Base-by-base conservation (phyloP, 2,797 vertebrate genomes). In the Acrocephalus scirpaceus region DNA sequence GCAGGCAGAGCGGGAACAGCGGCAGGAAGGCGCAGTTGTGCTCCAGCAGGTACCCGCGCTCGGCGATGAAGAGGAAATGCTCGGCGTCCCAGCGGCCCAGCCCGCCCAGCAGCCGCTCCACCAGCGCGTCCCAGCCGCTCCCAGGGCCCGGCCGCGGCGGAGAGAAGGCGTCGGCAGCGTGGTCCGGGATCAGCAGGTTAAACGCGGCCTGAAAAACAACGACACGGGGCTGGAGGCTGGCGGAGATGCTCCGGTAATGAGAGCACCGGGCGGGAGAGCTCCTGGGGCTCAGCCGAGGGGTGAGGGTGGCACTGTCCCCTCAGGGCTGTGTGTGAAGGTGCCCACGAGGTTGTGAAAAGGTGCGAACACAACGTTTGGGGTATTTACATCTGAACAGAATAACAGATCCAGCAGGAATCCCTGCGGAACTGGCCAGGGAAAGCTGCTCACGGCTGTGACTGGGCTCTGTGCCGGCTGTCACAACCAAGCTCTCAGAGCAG, bases 1-100 rank as follows among this genome's bases (percentile, higher is more conserved):
- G 96, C 36, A 99, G 91, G 75, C 98, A 27, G 13, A 99, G 90
- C 1, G 99, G 99, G 90, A 98, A 98, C 16, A 99, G 98, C 2
- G 99, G 99, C 93, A 99, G 98, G 96, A 99, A 99, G 75, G 99
- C 99, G 60, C 99, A 99, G 98, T 98, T 99, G 98, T 99, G 99
- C 94, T 99, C 99, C 13, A 98, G 99, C 26, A 99, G 92, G 93
- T 99, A 99, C 30, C 99, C 99, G 10, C 92, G 97, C 97, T 99
- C 99, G 0, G 99, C 99, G 29, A 99, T 99, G 97, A 99, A 99
- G 57, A 99, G 98, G 96, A 99, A 99, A 85, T 99, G 99, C 91
- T 99, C 99, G 0, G 99, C 99, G 7, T 99, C 99, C 99, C 99
- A 99, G 85, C 56, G 98, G 11, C 98, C 98, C 29, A 99, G 98